Conservation (phyloP, 2,797 vertebrate species). For the Gymnoscopelus microlampas region DNA sequence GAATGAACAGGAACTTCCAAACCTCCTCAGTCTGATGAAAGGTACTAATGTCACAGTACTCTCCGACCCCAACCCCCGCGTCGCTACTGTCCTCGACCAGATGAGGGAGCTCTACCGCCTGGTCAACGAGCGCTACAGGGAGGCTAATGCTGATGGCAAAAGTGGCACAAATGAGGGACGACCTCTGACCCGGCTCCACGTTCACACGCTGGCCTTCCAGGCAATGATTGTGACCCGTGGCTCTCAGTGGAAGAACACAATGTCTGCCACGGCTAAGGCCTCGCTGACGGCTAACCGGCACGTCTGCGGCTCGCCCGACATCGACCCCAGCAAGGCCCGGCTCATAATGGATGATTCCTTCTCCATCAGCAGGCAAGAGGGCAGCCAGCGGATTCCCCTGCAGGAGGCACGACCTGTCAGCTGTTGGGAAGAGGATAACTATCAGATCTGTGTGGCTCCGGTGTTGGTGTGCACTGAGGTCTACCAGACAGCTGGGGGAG, state of each 20-base stretch:
- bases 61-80: conserved; percentile 87
- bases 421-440: conserved; percentile 86
- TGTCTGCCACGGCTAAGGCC: conserved; percentile 88
- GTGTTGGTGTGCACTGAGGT: conserved; percentile 89
- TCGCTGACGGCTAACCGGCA: conserved; percentile 88
- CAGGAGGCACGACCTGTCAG: conserved; percentile 83
- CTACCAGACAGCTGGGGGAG: conserved; percentile 88
- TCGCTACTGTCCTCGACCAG: conserved; percentile 88
- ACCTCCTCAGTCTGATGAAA: conserved; percentile 85
- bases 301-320: conserved; percentile 86
- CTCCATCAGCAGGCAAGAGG: conserved; percentile 81
- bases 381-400: conserved; percentile 85
- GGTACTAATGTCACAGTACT: conserved; percentile 84
- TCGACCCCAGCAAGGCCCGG: conserved; percentile 85
- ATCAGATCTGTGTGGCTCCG: conserved; percentile 87
- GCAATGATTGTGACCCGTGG: conserved; percentile 83
- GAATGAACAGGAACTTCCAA: conserved; percentile 90
- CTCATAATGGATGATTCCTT: conserved; percentile 90
- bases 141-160: conserved; percentile 17
- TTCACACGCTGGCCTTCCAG: conserved; percentile 88
- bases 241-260: conserved; percentile 88
- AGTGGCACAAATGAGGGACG: conserved; percentile 37
- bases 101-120: conserved; percentile 87
- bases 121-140: conserved; percentile 75
- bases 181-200: conserved; percentile 82